These are phyloP conservation scores for Phymorhynchus buccinoides DNA, from an alignment of 1,140 invertebrate genomes.

Conservation along the genomic window DNA sequence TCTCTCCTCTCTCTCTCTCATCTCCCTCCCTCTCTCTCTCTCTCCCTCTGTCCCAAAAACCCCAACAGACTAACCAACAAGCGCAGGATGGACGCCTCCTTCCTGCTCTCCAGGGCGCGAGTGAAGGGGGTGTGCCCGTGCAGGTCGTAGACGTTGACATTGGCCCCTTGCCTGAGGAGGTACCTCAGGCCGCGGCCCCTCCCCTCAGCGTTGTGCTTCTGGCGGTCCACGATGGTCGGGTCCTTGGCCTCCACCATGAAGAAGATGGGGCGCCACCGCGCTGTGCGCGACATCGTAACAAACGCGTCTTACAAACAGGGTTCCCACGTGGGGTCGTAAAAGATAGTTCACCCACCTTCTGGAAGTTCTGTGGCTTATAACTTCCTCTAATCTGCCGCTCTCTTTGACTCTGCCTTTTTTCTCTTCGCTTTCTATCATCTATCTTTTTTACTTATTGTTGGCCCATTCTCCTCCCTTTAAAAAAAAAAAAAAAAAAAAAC, in stretches of 20 bases:
- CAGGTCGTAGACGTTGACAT: slow-evolving; percentile 62
- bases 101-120: slow-evolving; percentile 59
- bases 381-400: no score
- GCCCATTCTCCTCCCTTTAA: no score
- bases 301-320: no score
- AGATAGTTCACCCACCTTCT: no score
- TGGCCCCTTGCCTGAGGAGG: slow-evolving; percentile 55
- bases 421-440: no score
- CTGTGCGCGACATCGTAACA: neutral
- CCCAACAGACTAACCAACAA: slow-evolving; percentile 5
- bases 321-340: no score
- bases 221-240: slow-evolving; percentile 43
- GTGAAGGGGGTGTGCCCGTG: slow-evolving; percentile 62
- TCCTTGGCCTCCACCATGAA: slow-evolving; percentile 17
- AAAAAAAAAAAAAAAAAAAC: no score
- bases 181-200: slow-evolving; percentile 53
- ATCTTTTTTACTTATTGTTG: no score
- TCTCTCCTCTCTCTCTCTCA: no score
- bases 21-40: no score
- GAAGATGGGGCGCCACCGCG: slow-evolving; percentile 24
- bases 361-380: no score
- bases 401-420: no score
- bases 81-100: slow-evolving; percentile 4
- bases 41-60: neutral
- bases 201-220: neutral